Evolutionary conservation across 1,140 invertebrate genomes (phyloP).

Genomic region (Antheraea mylitta): DNA sequence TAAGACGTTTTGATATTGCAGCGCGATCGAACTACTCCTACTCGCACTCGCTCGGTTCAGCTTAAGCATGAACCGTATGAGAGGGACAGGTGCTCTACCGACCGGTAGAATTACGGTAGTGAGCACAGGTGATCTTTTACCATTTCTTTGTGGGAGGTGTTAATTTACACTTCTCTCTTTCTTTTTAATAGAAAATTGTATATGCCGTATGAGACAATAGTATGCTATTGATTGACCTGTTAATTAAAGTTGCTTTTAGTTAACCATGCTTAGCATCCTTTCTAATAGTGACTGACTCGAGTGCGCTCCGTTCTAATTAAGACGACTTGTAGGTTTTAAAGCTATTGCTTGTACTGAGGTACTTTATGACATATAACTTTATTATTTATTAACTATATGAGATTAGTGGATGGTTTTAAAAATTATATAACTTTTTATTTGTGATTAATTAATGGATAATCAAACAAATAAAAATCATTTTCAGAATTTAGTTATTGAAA

Average conservation of each 20-base stretch:
- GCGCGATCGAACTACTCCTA: constrained; percentile 66
- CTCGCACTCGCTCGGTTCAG: constrained; percentile 75
- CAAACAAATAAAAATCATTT: neutral
- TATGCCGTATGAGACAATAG: constrained; percentile 35
- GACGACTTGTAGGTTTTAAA: constrained; percentile 47
- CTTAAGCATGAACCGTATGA: constrained; percentile 74
- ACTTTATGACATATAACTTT: constrained; percentile 25
- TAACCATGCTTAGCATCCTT: constrained; percentile 70
- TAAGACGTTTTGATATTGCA: constrained; percentile 36
- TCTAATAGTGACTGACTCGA: constrained; percentile 60
- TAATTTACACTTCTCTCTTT: constrained; percentile 68
- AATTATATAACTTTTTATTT: too few relatives aligned
- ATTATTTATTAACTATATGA: constrained; percentile 38
- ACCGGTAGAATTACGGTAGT: constrained; percentile 77
- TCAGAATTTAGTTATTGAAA: neutral
- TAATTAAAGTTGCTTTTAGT: constrained; percentile 65
- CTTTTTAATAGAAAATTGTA: constrained; percentile 30
- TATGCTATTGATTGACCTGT: constrained; percentile 36
- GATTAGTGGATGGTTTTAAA: constrained; percentile 4
- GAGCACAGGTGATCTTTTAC: constrained; percentile 79
- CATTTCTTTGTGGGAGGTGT: constrained; percentile 65
- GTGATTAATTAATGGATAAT: too few relatives aligned
- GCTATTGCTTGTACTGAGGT: constrained; percentile 38
- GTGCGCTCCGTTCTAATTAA: constrained; percentile 65
- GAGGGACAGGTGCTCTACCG: constrained; percentile 76